Conservation (phyloP, 2,113 vertebrate species). For the Petrocephalus zakoni region DNA sequence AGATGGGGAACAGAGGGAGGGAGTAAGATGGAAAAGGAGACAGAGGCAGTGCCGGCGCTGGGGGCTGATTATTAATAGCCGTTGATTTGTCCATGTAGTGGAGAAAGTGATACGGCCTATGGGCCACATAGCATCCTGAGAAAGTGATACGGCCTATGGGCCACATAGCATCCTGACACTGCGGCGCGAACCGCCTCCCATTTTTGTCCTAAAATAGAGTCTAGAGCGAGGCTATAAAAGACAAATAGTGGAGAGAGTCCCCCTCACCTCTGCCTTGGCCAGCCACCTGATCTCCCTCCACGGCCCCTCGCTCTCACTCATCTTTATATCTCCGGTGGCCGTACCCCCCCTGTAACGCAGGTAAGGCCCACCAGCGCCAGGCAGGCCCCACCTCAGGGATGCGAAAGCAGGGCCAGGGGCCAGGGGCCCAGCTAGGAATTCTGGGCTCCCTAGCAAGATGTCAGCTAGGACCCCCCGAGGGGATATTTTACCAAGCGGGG, state of each 20-base stretch:
- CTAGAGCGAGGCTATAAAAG: slow-evolving; percentile 35
- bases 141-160: slow-evolving; percentile 17
- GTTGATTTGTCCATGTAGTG: slow-evolving; percentile 2
- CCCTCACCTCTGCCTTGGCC: slow-evolving; percentile 28
- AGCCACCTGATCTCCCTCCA: not conserved
- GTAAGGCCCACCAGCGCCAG: not conserved
- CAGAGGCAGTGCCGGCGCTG: no score
- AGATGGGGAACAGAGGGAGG: not conserved
- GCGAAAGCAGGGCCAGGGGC: no score
- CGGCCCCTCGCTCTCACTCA: slow-evolving; percentile 21
- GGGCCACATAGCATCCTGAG: no score
- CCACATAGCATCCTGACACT: slow-evolving; percentile 14
- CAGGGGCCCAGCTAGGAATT: not conserved
- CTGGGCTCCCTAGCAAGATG: not conserved
- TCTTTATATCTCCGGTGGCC: not conserved
- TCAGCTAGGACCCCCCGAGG: not conserved
- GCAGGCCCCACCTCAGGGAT: not conserved
- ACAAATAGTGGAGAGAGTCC: slow-evolving; percentile 4
- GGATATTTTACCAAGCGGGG: not conserved
- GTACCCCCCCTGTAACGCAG: not conserved
- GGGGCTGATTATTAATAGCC: slow-evolving; percentile 14
- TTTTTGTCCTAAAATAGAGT: slow-evolving; percentile 39
- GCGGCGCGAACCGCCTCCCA: not conserved
- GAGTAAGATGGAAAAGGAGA: not conserved
- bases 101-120: slow-evolving; percentile 19